These are phyloP conservation scores for Nyctalus aviator DNA, from an alignment of 2,797 vertebrate genomes.

Conservation along the genomic window DNA sequence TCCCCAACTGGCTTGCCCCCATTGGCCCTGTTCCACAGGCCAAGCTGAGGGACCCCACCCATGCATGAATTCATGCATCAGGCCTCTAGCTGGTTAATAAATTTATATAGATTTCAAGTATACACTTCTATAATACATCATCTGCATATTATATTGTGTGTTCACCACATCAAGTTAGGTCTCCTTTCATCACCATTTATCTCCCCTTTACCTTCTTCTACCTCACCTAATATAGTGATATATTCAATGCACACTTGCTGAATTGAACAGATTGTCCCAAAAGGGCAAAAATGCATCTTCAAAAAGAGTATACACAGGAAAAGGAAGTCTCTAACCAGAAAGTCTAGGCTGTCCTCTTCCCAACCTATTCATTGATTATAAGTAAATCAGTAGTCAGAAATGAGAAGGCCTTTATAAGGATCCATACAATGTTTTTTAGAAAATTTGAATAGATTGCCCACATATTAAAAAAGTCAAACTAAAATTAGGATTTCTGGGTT, in stretches of 20 bases:
- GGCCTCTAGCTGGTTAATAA: background rate
- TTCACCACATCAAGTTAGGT: background rate
- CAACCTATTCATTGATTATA: background rate
- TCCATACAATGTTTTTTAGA: background rate
- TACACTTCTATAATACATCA: background rate
- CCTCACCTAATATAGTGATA: background rate
- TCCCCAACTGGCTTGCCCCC: no score
- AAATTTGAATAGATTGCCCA: background rate
- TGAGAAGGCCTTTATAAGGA: background rate
- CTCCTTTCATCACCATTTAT: background rate
- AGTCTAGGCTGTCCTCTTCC: background rate
- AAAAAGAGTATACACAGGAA: background rate
- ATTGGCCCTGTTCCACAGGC: no score
- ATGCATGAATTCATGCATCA: no score
- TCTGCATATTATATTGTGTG: background rate
- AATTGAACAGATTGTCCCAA: background rate
- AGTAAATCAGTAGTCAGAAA: background rate
- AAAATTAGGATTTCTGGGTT: constrained; percentile 14
- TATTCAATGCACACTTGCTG: background rate
- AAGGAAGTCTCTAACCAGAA: background rate
- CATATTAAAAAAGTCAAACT: background rate
- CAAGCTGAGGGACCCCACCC: no score
- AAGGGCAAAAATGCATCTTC: background rate
- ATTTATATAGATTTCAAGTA: background rate
- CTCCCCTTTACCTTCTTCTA: background rate